phyloP scores from a whole-genome alignment of 2,797 vertebrate species.

The Petrocephalus sullivani region DNA sequence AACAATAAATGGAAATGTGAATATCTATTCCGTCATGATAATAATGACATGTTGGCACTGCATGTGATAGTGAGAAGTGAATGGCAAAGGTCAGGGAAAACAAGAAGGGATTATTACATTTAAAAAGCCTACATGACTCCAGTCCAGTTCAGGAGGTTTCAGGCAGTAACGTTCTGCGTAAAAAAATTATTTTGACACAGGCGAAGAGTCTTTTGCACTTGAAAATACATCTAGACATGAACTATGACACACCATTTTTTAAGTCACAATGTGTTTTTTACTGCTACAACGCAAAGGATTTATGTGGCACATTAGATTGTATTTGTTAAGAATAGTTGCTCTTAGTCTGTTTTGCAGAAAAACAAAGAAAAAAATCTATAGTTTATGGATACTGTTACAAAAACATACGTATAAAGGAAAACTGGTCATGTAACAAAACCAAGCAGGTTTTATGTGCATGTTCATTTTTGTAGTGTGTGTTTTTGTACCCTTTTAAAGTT shows the following conservation, averaged over 20 bases:
- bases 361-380: background rate
- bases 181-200: background rate
- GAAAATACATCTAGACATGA: constrained; percentile 14
- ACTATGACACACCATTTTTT: constrained; percentile 23
- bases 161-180: background rate
- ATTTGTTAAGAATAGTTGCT: constrained; percentile 26
- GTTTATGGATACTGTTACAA: background rate
- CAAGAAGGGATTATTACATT: background rate
- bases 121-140: background rate
- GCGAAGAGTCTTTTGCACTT: constrained; percentile 14
- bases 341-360: constrained; percentile 28
- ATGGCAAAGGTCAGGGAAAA: background rate
- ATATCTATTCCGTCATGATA: background rate
- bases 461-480: constrained; percentile 51
- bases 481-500: constrained; percentile 57
- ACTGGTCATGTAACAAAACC: constrained; percentile 35
- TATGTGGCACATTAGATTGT: background rate
- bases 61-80: constrained; percentile 3
- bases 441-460: constrained; percentile 50
- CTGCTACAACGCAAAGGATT: constrained; percentile 31
- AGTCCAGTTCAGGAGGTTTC: constrained; percentile 15
- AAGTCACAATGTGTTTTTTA: constrained; percentile 31
- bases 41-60: background rate
- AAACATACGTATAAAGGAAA: constrained; percentile 26
- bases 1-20: background rate